Base-by-base conservation (phyloP, 2,888 invertebrate species). In the Hirtodrosophila duncani region DNA sequence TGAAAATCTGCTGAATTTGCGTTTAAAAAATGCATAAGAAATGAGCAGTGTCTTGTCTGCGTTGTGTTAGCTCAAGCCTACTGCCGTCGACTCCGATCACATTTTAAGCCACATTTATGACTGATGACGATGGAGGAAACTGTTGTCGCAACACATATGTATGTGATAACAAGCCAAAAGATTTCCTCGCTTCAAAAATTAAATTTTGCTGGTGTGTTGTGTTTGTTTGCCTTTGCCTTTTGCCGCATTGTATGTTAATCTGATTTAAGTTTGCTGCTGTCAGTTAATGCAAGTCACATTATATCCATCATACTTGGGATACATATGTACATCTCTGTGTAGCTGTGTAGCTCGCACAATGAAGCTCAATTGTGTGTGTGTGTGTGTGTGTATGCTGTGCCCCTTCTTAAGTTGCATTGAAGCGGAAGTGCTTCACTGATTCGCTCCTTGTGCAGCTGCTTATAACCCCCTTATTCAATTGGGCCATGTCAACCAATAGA, bases 241-340 rank as follows among this genome's bases (percentile, higher is more conserved):
- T 20, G 41, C 16, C 26, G 30, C 50, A 50, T 68, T 75, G 67
- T 71, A 74, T 74, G 63, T 46, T 74, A 74, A 74, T 74, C 45
- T 39, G 67, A 63, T 62, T 58, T 43, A 60, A 57, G 41, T 39
- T 57, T 27, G 51, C 24, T 27, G 51, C 24, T 57, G 60, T 48
- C 60, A 27, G 59, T 31, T 37, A 57, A 57, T 57, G 59, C 50
- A 36, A 49, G 34, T 36, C 60, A 50, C 33, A 41, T 34, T 29
- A 24, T 11, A 6, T 20, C 20, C 6, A 6, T 20, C 4, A n/a
- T 21, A 16, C 13, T 21, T 37, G 10, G 31, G 21, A 34, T 20
- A 26, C 37, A 17, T 18, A 26, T 14, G 41, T 16, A 37, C 43
- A 41, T 30, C 33, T 41, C 14, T 31, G 38, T 10, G 21, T 21